Conservation (phyloP, 2,888 invertebrate genomes). For the Cynaeus angustus region DNA sequence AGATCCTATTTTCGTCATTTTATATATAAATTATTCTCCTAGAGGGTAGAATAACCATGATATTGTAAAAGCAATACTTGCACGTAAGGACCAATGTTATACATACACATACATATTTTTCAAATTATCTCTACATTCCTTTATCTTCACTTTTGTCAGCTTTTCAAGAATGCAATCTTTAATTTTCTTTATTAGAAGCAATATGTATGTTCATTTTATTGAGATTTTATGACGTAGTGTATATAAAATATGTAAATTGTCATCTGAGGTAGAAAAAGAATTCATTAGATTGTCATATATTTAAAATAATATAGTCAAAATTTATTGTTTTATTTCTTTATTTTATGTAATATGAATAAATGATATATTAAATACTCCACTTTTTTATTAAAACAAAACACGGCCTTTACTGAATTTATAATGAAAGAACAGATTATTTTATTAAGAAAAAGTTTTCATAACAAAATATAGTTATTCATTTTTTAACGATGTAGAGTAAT, state of each 20-base stretch:
- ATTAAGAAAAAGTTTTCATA: no score
- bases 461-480: no score
- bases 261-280: conserved; percentile 41
- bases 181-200: conserved; percentile 31
- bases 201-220: conserved; percentile 59
- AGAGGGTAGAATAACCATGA: conserved; percentile 55
- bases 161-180: conserved; percentile 5
- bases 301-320: conserved; percentile 58
- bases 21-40: conserved; percentile 59
- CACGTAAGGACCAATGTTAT: conserved; percentile 65
- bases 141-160: conserved; percentile 12
- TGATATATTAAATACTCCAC: conserved; percentile 51
- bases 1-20: conserved; percentile 65
- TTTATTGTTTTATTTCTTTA: conserved; percentile 62
- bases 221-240: conserved; percentile 61
- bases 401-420: no score
- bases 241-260: conserved; percentile 64
- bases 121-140: conserved; percentile 45
- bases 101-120: conserved; percentile 51
- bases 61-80: conserved; percentile 65
- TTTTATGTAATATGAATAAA: conserved; percentile 64
- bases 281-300: conserved; percentile 57
- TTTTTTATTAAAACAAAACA: neutral
- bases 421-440: no score
- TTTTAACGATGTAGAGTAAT: no score